phyloP scores from a whole-genome alignment of 2,113 vertebrate species.

The Glaucidium brasilianum region DNA sequence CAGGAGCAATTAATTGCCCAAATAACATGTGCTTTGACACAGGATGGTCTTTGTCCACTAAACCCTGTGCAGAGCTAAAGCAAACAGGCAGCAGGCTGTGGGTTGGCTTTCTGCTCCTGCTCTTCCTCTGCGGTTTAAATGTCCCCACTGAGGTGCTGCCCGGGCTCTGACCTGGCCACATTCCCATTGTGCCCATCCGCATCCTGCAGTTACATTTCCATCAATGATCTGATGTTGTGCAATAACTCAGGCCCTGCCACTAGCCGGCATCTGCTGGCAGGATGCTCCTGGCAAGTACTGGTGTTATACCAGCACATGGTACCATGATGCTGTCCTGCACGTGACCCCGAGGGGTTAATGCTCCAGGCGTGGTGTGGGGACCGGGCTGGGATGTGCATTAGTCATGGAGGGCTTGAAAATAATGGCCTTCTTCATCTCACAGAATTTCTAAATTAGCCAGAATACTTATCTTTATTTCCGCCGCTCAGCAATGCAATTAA shows the following conservation, averaged over 20 bases:
- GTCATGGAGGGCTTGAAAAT: background rate
- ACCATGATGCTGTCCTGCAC: background rate
- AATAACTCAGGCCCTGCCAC: background rate
- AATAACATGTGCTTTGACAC: background rate
- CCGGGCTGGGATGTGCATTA: background rate
- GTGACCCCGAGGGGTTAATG: background rate
- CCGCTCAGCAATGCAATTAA: background rate
- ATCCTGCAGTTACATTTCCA: rapidly evolving
- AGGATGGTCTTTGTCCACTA: conserved; percentile 32
- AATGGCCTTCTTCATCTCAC: background rate
- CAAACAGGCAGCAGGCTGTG: background rate
- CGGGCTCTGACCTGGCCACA: background rate
- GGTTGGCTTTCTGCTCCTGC: background rate
- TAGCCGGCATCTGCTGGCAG: background rate
- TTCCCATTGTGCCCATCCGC: background rate
- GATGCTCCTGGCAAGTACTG: background rate
- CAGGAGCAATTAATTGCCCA: background rate
- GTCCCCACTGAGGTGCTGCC: background rate
- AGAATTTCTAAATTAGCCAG: background rate
- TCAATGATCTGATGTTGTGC: background rate
- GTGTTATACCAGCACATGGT: rapidly evolving
- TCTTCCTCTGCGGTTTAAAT: background rate
- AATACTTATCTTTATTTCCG: background rate
- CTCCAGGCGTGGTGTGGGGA: background rate
- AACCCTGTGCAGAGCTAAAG: background rate